A percentile compares a stretch with the other conserved stretches of the same genome.
Conservation (phyloP, 2,113 vertebrate species). For the Cygnus buccinator region DNA sequence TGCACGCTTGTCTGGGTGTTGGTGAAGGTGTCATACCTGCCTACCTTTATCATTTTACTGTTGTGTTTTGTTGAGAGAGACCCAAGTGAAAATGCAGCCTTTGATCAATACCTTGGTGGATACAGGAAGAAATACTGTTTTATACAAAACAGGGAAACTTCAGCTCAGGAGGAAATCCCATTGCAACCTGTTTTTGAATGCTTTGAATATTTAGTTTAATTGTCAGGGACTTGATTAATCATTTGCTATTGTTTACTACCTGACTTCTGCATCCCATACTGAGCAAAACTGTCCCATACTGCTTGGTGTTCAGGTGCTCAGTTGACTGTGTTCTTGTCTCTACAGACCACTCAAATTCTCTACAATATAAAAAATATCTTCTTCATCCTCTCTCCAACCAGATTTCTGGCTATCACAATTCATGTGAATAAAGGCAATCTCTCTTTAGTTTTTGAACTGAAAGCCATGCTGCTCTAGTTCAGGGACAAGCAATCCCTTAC, state of each 20-base stretch:
- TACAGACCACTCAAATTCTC: neutral
- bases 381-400: neutral
- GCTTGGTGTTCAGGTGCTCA: neutral
- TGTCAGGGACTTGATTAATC: neutral
- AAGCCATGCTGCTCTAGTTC: neutral
- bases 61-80: neutral
- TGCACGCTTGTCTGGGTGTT: fast-evolving
- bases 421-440: conserved; percentile 21
- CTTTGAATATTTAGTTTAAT: neutral
- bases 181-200: neutral
- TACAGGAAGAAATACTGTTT: neutral
- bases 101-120: neutral
- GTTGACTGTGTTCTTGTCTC: neutral
- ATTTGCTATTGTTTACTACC: neutral
- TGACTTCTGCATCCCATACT: fast-evolving
- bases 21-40: neutral
- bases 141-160: fast-evolving
- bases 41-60: neutral
- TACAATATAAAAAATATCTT: neutral
- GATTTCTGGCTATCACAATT: neutral
- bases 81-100: neutral
- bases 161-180: neutral
- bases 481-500: neutral
- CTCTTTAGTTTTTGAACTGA: neutral
- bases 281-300: neutral